Evolutionary conservation across 2,888 invertebrate genomes (phyloP).

Genomic region (Selenia dentaria): DNA sequence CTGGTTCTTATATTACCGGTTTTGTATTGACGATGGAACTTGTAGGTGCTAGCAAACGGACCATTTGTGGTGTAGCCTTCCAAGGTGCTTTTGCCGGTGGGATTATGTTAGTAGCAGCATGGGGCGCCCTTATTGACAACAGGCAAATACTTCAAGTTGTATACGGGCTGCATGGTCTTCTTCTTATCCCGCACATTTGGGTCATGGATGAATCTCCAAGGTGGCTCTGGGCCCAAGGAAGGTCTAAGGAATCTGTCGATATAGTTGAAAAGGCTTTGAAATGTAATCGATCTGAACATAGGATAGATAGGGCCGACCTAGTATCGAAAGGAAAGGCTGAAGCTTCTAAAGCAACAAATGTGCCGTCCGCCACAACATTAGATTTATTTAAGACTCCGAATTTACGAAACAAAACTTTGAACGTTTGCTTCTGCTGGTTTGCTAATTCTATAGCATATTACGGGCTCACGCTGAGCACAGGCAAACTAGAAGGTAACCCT

Average conservation of each 20-base stretch:
- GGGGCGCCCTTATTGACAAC: slow-evolving; percentile 91
- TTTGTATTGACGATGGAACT: slow-evolving; percentile 92
- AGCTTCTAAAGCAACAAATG: slow-evolving; percentile 59
- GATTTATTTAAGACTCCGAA: slow-evolving; percentile 93
- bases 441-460: slow-evolving; percentile 95
- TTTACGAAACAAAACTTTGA: slow-evolving; percentile 90
- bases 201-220: slow-evolving; percentile 95
- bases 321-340: slow-evolving; percentile 86
- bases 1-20: slow-evolving; percentile 89
- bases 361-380: slow-evolving; percentile 82
- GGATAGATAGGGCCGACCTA: slow-evolving; percentile 87
- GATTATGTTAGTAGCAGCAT: slow-evolving; percentile 92
- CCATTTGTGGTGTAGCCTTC: slow-evolving; percentile 91
- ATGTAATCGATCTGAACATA: slow-evolving; percentile 87
- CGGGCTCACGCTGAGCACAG: slow-evolving; percentile 92
- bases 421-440: slow-evolving; percentile 94
- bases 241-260: slow-evolving; percentile 88
- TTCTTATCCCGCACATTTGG: slow-evolving; percentile 93
- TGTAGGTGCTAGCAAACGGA: slow-evolving; percentile 91
- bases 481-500: slow-evolving; percentile 92
- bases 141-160: slow-evolving; percentile 90
- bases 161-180: slow-evolving; percentile 90
- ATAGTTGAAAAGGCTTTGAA: slow-evolving; percentile 91
- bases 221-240: slow-evolving; percentile 94
- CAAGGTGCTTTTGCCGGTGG: slow-evolving; percentile 92